Evolutionary conservation across 2,888 invertebrate genomes (phyloP).

Genomic region (Choristoneura rosaceana): DNA sequence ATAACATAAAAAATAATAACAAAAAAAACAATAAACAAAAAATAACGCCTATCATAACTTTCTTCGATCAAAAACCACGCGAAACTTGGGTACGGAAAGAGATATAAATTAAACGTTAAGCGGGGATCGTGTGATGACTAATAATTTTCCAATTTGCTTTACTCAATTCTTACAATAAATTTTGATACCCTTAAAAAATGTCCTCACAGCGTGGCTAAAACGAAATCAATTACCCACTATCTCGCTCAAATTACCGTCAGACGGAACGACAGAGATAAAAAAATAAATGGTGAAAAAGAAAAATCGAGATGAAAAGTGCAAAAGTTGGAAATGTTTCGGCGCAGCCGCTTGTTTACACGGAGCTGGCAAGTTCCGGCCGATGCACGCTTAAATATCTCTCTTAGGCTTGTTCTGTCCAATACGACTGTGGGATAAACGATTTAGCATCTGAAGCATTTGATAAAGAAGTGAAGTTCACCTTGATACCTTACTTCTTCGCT

Average conservation of each 20-base stretch:
- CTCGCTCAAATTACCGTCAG: slow-evolving; percentile 30
- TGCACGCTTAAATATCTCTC: slow-evolving; percentile 67
- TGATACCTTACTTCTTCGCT: no score
- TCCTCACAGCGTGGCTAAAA: slow-evolving; percentile 3
- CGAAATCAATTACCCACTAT: slow-evolving; percentile 28
- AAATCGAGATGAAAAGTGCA: slow-evolving; percentile 49
- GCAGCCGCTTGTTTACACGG: slow-evolving; percentile 65
- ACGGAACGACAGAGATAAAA: slow-evolving; percentile 50
- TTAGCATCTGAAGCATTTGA: background rate
- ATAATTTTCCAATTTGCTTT: background rate
- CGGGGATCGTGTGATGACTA: no score
- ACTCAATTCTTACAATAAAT: background rate
- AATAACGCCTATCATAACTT: no score
- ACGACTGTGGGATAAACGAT: background rate
- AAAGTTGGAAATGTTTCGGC: slow-evolving; percentile 65
- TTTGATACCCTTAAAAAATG: background rate
- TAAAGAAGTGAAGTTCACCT: no score
- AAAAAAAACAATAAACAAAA: no score
- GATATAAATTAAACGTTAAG: no score
- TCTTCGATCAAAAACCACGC: no score
- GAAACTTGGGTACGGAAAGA: no score
- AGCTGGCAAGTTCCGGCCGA: slow-evolving; percentile 64
- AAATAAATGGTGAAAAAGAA: slow-evolving; percentile 48
- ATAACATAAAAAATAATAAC: no score
- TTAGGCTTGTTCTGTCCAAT: slow-evolving; percentile 45